These are phyloP conservation scores for Chauna torquata DNA, from an alignment of 2,113 vertebrate genomes.

Conservation along the genomic window DNA sequence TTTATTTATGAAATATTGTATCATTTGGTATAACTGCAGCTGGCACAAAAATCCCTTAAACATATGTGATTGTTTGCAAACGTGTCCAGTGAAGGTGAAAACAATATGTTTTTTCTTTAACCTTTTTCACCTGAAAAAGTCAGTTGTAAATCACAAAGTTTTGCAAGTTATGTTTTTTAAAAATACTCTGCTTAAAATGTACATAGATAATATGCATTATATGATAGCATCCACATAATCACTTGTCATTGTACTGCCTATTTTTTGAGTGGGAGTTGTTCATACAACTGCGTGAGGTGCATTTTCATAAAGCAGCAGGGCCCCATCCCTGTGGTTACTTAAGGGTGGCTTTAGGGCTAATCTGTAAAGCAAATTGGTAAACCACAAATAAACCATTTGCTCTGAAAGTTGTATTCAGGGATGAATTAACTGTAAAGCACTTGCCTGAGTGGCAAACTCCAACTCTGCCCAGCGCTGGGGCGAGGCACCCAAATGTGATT, in stretches of 20 bases:
- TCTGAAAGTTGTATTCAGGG: neutral
- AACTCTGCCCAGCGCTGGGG: neutral
- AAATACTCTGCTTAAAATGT: constrained; percentile 3
- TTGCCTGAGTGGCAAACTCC: neutral
- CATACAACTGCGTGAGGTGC: neutral
- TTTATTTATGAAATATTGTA: constrained; percentile 59
- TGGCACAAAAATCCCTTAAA: constrained; percentile 54
- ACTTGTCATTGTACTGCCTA: neutral
- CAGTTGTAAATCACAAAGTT: neutral
- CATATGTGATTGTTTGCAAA: constrained; percentile 67
- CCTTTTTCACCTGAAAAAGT: constrained; percentile 21
- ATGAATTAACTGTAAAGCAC: neutral
- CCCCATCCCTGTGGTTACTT: neutral
- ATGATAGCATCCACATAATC: neutral
- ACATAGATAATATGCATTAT: neutral
- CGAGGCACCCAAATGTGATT: neutral
- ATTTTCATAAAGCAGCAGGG: neutral
- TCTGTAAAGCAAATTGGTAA: neutral
- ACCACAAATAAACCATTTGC: neutral
- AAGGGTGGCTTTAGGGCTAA: neutral
- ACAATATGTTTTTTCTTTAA: constrained; percentile 31
- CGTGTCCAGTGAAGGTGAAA: constrained; percentile 51
- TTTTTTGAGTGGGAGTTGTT: neutral
- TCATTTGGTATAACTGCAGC: constrained; percentile 45
- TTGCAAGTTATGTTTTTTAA: neutral